Percentiles rank a stretch among this genome's conserved stretches.
phyloP scores from a whole-genome alignment of 2,113 vertebrate species.

The Danionella cerebrum region DNA sequence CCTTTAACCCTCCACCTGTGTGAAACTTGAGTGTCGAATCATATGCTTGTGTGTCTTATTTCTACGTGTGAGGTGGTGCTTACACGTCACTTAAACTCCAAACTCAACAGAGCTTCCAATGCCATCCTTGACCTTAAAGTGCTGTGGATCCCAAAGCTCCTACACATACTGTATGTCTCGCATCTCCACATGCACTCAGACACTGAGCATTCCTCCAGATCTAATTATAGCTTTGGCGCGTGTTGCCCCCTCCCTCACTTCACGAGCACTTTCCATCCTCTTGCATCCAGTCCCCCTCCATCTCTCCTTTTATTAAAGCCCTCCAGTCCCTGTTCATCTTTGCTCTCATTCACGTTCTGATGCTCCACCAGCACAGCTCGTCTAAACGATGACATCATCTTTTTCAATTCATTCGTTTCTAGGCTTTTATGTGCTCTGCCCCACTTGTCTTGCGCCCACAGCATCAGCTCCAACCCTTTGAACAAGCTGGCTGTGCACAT shows the following conservation, averaged over 20 bases:
- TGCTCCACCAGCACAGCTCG: neutral
- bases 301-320: neutral
- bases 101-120: neutral
- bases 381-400: slow-evolving; percentile 2
- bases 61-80: neutral
- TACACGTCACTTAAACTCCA: neutral
- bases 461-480: no score
- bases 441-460: neutral
- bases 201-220: slow-evolving; percentile 13
- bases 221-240: slow-evolving; percentile 36
- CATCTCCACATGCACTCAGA: neutral
- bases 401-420: neutral
- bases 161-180: slow-evolving; percentile 1
- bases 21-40: slow-evolving; percentile 9
- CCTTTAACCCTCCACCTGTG: neutral
- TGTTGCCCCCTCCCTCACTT: neutral
- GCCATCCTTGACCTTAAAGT: slow-evolving; percentile 19
- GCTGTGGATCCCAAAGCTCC: slow-evolving; percentile 22
- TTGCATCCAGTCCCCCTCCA: neutral
- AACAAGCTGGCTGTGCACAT: no score
- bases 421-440: neutral
- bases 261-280: neutral
- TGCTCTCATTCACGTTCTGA: neutral
- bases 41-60: neutral
- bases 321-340: neutral